Conservation (phyloP, 2,113 vertebrate species). For the Megalops atlanticus region DNA sequence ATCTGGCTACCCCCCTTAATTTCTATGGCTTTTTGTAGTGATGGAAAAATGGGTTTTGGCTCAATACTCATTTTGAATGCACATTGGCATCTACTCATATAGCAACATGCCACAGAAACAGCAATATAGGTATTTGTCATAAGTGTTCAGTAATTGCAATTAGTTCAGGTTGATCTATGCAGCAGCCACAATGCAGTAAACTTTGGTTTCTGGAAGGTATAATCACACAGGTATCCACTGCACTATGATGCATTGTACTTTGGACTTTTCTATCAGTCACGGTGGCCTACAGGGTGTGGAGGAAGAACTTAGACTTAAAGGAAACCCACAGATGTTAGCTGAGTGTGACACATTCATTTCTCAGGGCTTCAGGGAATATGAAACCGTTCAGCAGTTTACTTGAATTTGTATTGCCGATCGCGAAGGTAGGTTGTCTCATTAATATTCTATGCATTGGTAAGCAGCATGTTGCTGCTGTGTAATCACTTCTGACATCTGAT, state of each 20-base stretch:
- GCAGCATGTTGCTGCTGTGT: constrained; percentile 6
- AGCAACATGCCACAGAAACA: not conserved
- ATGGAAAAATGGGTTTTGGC: not conserved
- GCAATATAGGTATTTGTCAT: not conserved
- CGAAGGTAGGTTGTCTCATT: constrained; percentile 29
- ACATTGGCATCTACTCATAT: not conserved
- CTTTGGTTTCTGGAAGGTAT: constrained; percentile 12
- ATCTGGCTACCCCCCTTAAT: not conserved
- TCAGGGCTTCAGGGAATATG: not conserved
- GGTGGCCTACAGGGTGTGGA: constrained; percentile 18
- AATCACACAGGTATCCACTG: not conserved
- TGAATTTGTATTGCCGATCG: constrained; percentile 2
- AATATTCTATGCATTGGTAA: not conserved
- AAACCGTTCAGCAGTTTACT: constrained; percentile 20
- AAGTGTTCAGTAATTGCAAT: not conserved
- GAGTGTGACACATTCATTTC: not conserved
- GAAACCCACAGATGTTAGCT: not conserved
- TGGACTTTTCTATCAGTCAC: constrained; percentile 41
- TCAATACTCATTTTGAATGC: not conserved
- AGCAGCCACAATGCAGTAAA: not conserved
- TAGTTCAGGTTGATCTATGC: not conserved
- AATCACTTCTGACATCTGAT: constrained; percentile 15
- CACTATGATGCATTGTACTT: constrained; percentile 33
- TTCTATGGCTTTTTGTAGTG: not conserved
- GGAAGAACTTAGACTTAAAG: not conserved